A percentile compares a stretch with the other conserved stretches of the same genome.
Evolutionary conservation across 2,797 vertebrate species (phyloP).

Genomic region (Amphiprion clarkii): DNA sequence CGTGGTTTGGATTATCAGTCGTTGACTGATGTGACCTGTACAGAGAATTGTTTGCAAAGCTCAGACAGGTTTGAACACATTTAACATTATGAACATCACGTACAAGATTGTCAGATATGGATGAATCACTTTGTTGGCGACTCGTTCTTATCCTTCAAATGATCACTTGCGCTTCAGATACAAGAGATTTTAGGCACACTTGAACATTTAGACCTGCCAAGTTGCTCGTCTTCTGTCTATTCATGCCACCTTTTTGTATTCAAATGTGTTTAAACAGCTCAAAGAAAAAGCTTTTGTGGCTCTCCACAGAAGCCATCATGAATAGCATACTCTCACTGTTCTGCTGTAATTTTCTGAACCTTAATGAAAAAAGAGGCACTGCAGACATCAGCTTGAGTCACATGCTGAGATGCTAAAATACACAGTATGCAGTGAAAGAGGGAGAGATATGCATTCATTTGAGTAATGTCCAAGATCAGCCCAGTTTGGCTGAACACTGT

Average conservation of each 20-base stretch:
- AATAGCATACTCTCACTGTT: not conserved
- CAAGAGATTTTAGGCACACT: conserved; percentile 4
- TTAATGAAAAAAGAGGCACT: conserved; percentile 23
- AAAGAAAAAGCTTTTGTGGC: conserved; percentile 2
- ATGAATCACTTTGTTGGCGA: conserved; percentile 16
- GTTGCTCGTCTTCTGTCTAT: not conserved
- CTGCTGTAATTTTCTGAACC: conserved; percentile 35
- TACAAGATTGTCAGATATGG: conserved; percentile 56
- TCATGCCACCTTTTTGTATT: not conserved
- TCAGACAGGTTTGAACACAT: conserved; percentile 55
- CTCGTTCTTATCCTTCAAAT: conserved; percentile 30
- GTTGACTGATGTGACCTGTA: conserved; percentile 12
- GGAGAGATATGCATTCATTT: conserved; percentile 46
- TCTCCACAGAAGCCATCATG: not conserved
- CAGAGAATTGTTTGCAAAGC: conserved; percentile 29
- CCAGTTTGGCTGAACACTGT: conserved; percentile 38
- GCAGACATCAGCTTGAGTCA: conserved; percentile 66
- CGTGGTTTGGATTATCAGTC: conserved; percentile 6
- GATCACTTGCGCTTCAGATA: conserved; percentile 28
- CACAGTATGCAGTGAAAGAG: conserved; percentile 28
- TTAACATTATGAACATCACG: conserved; percentile 39
- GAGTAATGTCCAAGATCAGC: conserved; percentile 57
- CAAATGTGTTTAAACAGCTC: conserved; percentile 4
- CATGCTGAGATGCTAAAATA: conserved; percentile 28
- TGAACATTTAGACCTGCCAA: conserved; percentile 1